phyloP scores from a whole-genome alignment of 2,113 vertebrate genomes.

The Capricornis sumatraensis region DNA sequence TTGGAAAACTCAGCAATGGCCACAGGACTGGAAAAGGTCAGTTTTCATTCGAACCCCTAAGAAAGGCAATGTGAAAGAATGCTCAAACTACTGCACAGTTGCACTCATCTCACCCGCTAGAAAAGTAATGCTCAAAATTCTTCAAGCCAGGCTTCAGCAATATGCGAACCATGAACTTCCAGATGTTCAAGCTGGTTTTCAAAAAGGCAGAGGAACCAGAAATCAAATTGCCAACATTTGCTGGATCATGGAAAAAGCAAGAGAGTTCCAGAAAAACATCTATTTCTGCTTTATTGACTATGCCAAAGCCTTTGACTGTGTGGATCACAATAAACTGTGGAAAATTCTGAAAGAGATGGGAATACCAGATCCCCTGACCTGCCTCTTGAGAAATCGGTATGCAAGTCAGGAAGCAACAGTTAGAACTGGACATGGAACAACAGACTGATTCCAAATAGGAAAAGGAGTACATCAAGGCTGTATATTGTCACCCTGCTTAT shows the following conservation, averaged over 20 bases:
- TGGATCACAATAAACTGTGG: background rate
- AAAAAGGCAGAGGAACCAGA: background rate
- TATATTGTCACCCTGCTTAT: too few relatives aligned
- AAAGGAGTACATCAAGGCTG: background rate
- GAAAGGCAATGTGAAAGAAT: too few relatives aligned
- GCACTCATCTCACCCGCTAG: too few relatives aligned
- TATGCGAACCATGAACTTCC: too few relatives aligned
- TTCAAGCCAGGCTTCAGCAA: too few relatives aligned
- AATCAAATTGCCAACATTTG: background rate
- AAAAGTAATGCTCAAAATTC: too few relatives aligned
- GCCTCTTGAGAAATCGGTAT: background rate
- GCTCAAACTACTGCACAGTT: too few relatives aligned
- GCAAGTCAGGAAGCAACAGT: background rate
- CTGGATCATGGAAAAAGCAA: background rate
- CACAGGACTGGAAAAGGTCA: too few relatives aligned
- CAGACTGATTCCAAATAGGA: background rate
- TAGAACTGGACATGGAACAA: background rate
- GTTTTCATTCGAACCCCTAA: too few relatives aligned
- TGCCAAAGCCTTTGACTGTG: background rate
- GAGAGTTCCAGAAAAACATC: background rate
- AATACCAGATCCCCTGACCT: background rate
- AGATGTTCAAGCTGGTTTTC: background rate
- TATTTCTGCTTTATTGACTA: background rate
- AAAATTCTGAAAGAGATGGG: background rate
- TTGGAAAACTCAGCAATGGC: too few relatives aligned